Evolutionary conservation across 2,113 vertebrate genomes (phyloP).

Genomic region (Nothocercus julius): DNA sequence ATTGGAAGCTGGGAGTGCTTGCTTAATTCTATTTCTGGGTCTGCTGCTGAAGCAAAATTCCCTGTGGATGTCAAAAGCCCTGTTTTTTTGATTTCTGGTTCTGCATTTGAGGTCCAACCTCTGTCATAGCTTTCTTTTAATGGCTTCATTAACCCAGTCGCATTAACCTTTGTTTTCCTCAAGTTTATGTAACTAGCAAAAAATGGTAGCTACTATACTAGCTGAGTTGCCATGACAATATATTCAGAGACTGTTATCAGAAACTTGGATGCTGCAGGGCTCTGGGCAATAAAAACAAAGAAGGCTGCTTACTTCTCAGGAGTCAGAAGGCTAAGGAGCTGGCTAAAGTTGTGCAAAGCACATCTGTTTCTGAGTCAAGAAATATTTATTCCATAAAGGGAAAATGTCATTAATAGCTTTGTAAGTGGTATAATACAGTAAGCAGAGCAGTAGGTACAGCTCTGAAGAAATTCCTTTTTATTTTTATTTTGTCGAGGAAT

Average conservation of each 20-base stretch:
- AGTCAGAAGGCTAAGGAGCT: background rate
- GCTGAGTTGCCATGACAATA: background rate
- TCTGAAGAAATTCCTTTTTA: background rate
- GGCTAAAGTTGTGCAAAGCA: background rate
- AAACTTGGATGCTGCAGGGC: background rate
- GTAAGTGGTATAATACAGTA: background rate
- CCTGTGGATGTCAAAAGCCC: accelerated
- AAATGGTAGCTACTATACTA: background rate
- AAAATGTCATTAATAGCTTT: background rate
- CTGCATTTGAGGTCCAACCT: background rate
- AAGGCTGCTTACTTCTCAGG: background rate
- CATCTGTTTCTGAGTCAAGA: background rate
- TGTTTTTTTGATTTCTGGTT: background rate
- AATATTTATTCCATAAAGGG: background rate
- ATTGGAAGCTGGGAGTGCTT: background rate
- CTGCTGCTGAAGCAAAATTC: background rate
- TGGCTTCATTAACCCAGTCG: background rate
- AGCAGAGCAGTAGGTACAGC: background rate
- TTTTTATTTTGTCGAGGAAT: background rate
- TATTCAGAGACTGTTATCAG: background rate
- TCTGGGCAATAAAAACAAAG: background rate
- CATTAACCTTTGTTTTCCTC: background rate
- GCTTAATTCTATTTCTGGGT: background rate
- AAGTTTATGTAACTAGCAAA: background rate
- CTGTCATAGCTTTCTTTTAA: background rate